Base-by-base conservation (phyloP, 2,888 invertebrate genomes). In the Rhaphigaster nebulosa region DNA sequence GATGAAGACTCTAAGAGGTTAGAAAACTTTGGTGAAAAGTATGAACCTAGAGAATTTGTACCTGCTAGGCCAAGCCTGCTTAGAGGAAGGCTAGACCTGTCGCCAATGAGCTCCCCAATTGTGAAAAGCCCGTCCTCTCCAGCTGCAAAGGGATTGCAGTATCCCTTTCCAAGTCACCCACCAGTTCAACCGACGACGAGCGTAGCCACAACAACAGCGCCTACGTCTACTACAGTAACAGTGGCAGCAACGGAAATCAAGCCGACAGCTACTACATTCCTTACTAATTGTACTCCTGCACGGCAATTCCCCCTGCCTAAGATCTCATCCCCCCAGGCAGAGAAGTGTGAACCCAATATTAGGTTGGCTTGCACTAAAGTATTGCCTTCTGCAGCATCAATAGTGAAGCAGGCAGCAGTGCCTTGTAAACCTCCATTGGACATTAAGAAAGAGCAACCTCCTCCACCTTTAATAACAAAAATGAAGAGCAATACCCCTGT, bases 1-100 rank as follows among this genome's bases (percentile, higher is more conserved):
- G 99, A 99, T 93, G 99, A 99, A 94, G 99, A 99, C 94, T 96
- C 97, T 76, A 98, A 98, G 94, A 95, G 99, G 60, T 95, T 99
- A 91, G 98, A 98, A 94, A 97, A 97, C 93, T 96, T 97, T 91
- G 95, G 96, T 93, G 96, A 98, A 94, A 96, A 97, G 94, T 96
- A 98, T 94, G 96, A 98, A 94, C 96, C 95, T 91, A 95, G 94
- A 92, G 95, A 95, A 92, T 95, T 95, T 92, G 92, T 93, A 88
- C 92, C 93, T n/a, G 93, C 94, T 56, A 93, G 93, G 91, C 92
- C 93, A 38, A 91, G 92, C 84, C 91, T 92, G 52, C 91, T 92
- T 50, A 91, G 92, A 54, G 90, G 92, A 52, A 90, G 92, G 90
- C 91, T 92, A 50, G 92, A 92, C 76, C 92, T 92, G 87, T 92